Evolutionary conservation across 1,140 invertebrate species (phyloP).

Genomic region (Linepithema humile): DNA sequence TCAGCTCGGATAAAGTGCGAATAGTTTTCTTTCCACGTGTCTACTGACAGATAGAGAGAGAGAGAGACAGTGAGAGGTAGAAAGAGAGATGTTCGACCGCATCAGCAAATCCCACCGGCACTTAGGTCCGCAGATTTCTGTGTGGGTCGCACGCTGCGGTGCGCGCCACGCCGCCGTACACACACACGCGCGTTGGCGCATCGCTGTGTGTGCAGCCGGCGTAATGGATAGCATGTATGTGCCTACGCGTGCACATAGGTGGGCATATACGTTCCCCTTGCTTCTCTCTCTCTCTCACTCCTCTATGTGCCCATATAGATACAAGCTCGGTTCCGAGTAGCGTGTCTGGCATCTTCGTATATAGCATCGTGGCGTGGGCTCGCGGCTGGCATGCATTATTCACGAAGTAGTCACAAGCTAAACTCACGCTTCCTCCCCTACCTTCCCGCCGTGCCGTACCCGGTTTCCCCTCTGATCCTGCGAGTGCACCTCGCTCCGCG

Average conservation of each 20-base stretch:
- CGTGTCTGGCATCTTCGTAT: slow-evolving; percentile 76
- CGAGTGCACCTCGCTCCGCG: slow-evolving; percentile 27
- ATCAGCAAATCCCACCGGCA: slow-evolving; percentile 54
- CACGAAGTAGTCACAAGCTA: slow-evolving; percentile 73
- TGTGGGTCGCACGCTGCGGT: slow-evolving; percentile 25
- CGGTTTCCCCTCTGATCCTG: slow-evolving; percentile 16
- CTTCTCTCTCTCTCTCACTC: not conserved
- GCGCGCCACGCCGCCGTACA: not conserved
- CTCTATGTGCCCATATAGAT: slow-evolving; percentile 61
- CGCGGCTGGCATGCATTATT: slow-evolving; percentile 79
- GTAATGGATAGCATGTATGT: slow-evolving; percentile 54
- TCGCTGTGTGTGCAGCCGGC: slow-evolving; percentile 21
- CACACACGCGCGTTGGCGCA: not conserved
- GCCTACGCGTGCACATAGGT: slow-evolving; percentile 43
- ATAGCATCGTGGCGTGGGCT: slow-evolving; percentile 73
- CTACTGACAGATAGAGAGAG: not conserved
- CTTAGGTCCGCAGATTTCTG: slow-evolving; percentile 45
- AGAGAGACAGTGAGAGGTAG: not conserved
- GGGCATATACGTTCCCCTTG: slow-evolving; percentile 1
- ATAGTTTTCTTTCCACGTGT: slow-evolving; percentile 32
- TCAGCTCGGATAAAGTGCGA: slow-evolving; percentile 10
- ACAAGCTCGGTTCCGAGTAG: slow-evolving; percentile 73
- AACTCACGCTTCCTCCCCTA: slow-evolving; percentile 32
- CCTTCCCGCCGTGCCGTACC: slow-evolving; percentile 40
- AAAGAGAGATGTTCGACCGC: not conserved